These are phyloP conservation scores for Propithecus perrieri DNA, from an alignment of 2,797 vertebrate genomes.

Conservation along the genomic window DNA sequence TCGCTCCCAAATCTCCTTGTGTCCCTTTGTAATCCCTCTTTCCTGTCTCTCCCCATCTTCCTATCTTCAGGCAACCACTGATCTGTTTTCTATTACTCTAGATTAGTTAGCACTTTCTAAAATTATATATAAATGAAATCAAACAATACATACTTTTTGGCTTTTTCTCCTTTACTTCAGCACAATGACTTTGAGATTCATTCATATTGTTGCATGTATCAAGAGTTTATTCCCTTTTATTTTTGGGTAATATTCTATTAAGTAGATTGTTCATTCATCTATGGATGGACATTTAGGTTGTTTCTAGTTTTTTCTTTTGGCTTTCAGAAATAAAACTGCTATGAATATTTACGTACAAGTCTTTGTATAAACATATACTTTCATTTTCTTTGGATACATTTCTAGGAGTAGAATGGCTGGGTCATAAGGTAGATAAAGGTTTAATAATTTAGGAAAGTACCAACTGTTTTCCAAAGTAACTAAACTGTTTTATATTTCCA, in stretches of 20 bases:
- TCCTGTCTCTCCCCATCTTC: neutral
- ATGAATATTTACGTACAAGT: neutral
- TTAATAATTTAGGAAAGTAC: neutral
- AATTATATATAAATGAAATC: neutral
- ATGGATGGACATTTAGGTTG: neutral
- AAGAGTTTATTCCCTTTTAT: neutral
- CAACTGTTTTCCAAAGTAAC: neutral
- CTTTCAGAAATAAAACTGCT: neutral
- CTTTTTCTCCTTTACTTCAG: neutral
- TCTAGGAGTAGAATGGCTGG: neutral
- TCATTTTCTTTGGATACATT: neutral
- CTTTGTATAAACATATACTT: neutral
- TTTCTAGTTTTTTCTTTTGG: neutral
- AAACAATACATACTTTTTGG: neutral
- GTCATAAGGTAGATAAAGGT: neutral
- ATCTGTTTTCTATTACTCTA: neutral
- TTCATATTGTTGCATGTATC: neutral
- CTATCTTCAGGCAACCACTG: neutral
- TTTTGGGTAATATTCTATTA: neutral
- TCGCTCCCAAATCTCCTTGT: neutral
- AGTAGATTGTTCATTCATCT: neutral
- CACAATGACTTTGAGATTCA: neutral
- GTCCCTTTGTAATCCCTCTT: neutral
- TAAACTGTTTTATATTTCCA: neutral
- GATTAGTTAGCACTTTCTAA: neutral